Evolutionary conservation across 1,140 invertebrate species (phyloP).

Genomic region (Apis dorsata): DNA sequence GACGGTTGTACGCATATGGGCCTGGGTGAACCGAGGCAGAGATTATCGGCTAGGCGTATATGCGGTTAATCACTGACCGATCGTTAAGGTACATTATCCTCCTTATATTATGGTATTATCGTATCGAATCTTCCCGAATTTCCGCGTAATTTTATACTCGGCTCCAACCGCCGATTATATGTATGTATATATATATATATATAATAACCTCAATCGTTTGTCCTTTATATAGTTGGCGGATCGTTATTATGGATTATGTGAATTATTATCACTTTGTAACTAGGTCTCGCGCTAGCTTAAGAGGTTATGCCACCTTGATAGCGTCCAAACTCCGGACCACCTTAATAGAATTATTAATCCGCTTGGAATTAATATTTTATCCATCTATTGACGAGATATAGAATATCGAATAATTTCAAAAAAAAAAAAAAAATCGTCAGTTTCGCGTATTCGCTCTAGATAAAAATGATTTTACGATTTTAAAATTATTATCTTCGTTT

Average conservation of each 20-base stretch:
- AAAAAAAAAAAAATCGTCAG: no score
- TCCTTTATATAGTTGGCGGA: background rate
- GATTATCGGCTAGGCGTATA: conserved; percentile 56
- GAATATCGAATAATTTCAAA: no score
- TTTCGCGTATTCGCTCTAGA: no score
- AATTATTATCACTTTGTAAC: conserved; percentile 25
- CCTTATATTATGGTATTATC: conserved; percentile 13
- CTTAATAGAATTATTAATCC: background rate
- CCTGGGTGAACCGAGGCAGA: conserved; percentile 26
- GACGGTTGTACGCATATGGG: conserved; percentile 62
- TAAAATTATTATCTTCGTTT: no score
- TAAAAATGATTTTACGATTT: no score
- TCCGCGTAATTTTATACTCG: background rate
- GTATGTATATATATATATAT: background rate
- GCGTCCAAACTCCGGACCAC: background rate
- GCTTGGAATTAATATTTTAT: background rate
- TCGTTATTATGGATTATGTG: conserved; percentile 18
- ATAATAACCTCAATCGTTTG: background rate
- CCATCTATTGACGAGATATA: background rate
- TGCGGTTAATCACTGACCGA: conserved; percentile 58
- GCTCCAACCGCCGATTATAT: no score
- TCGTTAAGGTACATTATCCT: conserved; percentile 46
- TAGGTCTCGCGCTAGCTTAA: conserved; percentile 6
- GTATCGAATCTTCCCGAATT: conserved; percentile 1
- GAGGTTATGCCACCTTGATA: background rate